These are phyloP conservation scores for Sebastolobus alascanus DNA, from an alignment of 2,797 vertebrate genomes.

Conservation along the genomic window DNA sequence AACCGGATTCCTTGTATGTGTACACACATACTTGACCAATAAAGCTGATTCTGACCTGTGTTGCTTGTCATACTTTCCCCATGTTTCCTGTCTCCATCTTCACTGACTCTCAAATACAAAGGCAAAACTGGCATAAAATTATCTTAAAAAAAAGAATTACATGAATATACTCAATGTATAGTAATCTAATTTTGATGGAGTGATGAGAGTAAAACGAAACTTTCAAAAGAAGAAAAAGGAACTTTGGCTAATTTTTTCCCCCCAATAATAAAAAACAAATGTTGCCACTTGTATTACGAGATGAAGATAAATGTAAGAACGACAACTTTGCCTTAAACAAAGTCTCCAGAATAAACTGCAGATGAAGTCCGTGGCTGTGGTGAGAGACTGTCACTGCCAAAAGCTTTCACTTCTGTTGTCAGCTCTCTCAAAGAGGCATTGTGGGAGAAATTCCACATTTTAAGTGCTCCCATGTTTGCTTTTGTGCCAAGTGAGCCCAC, in stretches of 20 bases:
- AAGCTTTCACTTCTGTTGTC: slow-evolving; percentile 49
- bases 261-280: background rate
- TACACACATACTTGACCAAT: background rate
- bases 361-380: slow-evolving; percentile 11
- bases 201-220: background rate
- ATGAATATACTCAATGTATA: background rate
- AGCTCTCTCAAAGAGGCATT: slow-evolving; percentile 56
- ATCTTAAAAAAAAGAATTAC: background rate
- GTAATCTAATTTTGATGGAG: background rate
- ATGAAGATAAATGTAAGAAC: no score
- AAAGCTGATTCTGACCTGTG: background rate
- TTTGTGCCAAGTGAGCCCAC: slow-evolving; percentile 69
- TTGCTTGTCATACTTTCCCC: background rate
- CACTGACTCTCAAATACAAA: background rate
- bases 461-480: slow-evolving; percentile 71
- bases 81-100: background rate
- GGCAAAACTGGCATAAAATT: background rate
- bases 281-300: background rate
- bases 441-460: slow-evolving; percentile 68
- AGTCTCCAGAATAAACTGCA: background rate
- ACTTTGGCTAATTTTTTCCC: background rate
- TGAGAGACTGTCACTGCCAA: slow-evolving; percentile 11
- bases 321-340: background rate
- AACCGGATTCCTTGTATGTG: background rate
- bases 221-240: background rate